Evolutionary conservation across 2,888 invertebrate genomes (phyloP).

Genomic region (Caenorhabditis sp.): DNA sequence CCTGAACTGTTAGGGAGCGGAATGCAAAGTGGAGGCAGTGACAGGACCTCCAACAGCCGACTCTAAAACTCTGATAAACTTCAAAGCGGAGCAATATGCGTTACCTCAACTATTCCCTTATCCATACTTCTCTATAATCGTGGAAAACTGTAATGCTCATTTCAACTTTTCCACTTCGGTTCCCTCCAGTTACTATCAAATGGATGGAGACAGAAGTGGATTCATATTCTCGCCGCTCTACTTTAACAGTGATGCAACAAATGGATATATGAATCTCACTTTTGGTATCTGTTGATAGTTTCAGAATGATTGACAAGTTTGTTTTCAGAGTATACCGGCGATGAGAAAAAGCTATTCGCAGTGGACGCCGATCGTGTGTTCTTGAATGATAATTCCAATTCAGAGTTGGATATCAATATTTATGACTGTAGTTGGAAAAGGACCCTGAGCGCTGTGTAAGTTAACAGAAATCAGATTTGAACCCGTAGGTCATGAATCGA

Average conservation of each 20-base stretch:
- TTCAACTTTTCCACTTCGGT: constrained; percentile 7
- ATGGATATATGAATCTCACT: constrained; percentile 50
- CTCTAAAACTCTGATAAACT: constrained; percentile 27
- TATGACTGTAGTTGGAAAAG: constrained; percentile 29
- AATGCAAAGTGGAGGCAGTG: constrained; percentile 12
- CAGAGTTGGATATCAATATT: constrained; percentile 40
- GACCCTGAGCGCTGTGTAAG: constrained; percentile 51
- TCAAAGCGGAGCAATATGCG: constrained; percentile 12
- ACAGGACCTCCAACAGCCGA: constrained; percentile 43
- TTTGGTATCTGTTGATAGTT: constrained; percentile 13
- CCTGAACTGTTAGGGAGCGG: neutral
- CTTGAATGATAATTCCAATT: constrained; percentile 1
- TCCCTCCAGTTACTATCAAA: constrained; percentile 21
- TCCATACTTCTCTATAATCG: constrained; percentile 49
- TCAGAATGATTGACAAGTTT: neutral
- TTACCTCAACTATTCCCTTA: constrained; percentile 57
- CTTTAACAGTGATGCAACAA: constrained; percentile 39
- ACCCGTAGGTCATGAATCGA: neutral
- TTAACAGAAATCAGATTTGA: neutral
- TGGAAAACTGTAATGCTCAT: constrained; percentile 37
- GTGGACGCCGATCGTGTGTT: constrained; percentile 30
- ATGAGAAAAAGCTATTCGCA: constrained; percentile 22
- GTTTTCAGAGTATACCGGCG: constrained; percentile 42
- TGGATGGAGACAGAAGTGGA: constrained; percentile 19
- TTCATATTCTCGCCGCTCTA: constrained; percentile 58